Evolutionary conservation across 2,797 vertebrate genomes (phyloP), one percentile per base, ranked within the genome.

Genomic region (Notolabrus celidotus): DNA sequence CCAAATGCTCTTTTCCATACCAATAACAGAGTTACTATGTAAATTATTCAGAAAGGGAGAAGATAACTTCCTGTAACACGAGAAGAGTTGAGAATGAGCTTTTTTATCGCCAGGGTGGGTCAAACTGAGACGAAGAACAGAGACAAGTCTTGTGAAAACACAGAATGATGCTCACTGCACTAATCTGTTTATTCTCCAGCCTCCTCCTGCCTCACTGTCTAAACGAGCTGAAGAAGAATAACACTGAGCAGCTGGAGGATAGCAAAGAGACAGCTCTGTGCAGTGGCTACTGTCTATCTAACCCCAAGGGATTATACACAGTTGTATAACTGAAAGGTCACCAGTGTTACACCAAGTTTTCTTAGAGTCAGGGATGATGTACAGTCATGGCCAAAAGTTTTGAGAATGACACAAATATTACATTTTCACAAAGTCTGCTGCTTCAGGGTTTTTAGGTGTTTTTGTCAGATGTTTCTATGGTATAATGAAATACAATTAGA

Each of bases 251-350:
- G 71, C 72, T 80, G 78, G 63, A 60, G 71, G 62, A 42, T 7
- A 17, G 41, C 19, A 79, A 41, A 52, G 23, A 69, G 45, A 29
- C 20, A 27, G 27, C 39, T 66, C 25, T 19, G 31, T 7, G 31
- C 42, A 57, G 23, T 15, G 1, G n/a, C 31, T 67, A 67, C 60
- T 31, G 56, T 67, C 69, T 59, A 15, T 39, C 29, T 20, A 56
- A 61, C 51, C 59, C 50, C 0, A 0, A 38, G 63, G 43, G 66
- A 62, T 51, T 64, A 57, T 4, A 14, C 36, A 60, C 49, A 50
- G 54, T 47, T 84, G 69, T 52, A 12, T 56, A 77, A 77, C 67
- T 38, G 7, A 80, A 71, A 80, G 59, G 68, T 76, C 72, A 73
- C 17, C 39, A 29, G 51, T 72, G 74, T 51, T 54, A 82, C 23